phyloP scores from a whole-genome alignment of 2,113 vertebrate genomes.

The Silurus glanis region DNA sequence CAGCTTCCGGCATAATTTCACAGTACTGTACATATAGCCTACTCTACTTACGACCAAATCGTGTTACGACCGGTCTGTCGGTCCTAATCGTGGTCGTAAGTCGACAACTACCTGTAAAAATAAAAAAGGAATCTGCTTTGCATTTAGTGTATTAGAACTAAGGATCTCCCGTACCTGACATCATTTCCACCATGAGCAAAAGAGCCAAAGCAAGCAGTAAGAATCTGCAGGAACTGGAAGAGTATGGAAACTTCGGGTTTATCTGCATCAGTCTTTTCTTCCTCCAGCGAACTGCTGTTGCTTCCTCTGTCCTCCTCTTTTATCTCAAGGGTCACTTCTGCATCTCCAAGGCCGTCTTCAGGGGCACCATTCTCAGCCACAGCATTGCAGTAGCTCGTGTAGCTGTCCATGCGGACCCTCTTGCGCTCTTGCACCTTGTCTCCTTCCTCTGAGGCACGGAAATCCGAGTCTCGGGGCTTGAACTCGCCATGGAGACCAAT shows the following conservation, averaged over 20 bases:
- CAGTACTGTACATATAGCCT: no score
- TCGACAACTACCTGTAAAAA: neutral
- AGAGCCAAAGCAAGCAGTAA: slow-evolving; percentile 97
- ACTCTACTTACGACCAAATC: no score
- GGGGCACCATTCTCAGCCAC: slow-evolving; percentile 81
- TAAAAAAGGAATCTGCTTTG: neutral
- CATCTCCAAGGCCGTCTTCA: slow-evolving; percentile 60
- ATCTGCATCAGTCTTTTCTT: slow-evolving; percentile 82
- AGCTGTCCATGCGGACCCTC: slow-evolving; percentile 94
- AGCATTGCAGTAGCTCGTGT: slow-evolving; percentile 96
- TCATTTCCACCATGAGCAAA: slow-evolving; percentile 97
- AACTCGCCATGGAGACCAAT: slow-evolving; percentile 92
- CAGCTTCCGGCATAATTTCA: no score
- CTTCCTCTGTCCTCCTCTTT: slow-evolving; percentile 68
- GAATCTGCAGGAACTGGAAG: slow-evolving; percentile 97
- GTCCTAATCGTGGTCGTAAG: no score
- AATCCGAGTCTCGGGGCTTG: slow-evolving; percentile 75
- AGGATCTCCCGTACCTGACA: slow-evolving; percentile 80
- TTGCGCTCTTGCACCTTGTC: slow-evolving; percentile 76
- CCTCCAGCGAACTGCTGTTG: slow-evolving; percentile 80
- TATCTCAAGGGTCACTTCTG: slow-evolving; percentile 74
- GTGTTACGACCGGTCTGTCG: no score
- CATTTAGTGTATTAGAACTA: neutral
- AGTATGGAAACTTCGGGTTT: slow-evolving; percentile 89
- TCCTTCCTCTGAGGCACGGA: slow-evolving; percentile 57